Percentiles rank a stretch among this genome's conserved stretches.
These are phyloP conservation scores for Troilus luridus DNA, from an alignment of 2,888 invertebrate species.

Conservation along the genomic window DNA sequence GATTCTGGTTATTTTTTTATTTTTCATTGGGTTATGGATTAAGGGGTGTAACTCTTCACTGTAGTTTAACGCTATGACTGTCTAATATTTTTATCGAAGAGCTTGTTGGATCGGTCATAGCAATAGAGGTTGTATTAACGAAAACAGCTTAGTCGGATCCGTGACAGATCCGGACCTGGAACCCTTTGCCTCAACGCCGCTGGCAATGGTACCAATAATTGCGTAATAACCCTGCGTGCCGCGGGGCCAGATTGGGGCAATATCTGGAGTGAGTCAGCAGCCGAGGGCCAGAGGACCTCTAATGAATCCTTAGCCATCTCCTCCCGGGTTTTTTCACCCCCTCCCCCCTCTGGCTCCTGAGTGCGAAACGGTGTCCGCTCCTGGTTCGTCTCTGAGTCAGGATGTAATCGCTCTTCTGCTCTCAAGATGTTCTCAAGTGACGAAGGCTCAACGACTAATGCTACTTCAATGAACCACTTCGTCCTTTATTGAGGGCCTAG, in stretches of 20 bases:
- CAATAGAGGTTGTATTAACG: neutral
- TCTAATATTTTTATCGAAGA: too few species aligned
- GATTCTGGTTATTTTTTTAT: too few species aligned
- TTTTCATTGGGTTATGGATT: too few species aligned
- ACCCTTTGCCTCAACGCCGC: conserved; percentile 24
- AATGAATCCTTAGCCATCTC: conserved; percentile 43
- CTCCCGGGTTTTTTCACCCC: conserved; percentile 19
- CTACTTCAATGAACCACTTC: neutral
- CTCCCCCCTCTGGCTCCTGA: neutral
- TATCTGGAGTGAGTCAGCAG: neutral
- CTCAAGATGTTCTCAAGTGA: neutral
- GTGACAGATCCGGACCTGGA: neutral
- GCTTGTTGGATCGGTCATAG: neutral
- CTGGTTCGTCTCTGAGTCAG: neutral
- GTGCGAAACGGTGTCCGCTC: conserved; percentile 13
- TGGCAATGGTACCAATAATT: conserved; percentile 28
- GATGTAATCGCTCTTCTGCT: conserved; percentile 19
- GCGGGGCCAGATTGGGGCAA: conserved; percentile 46
- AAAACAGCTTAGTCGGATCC: neutral
- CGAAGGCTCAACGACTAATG: neutral
- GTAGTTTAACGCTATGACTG: too few species aligned
- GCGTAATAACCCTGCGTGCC: conserved; percentile 45
- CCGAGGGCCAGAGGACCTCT: neutral
- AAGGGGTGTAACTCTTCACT: too few species aligned
- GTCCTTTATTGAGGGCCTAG: neutral